Base-by-base conservation (phyloP, 2,888 invertebrate genomes). In the Scrobipalpa atriplicella region DNA sequence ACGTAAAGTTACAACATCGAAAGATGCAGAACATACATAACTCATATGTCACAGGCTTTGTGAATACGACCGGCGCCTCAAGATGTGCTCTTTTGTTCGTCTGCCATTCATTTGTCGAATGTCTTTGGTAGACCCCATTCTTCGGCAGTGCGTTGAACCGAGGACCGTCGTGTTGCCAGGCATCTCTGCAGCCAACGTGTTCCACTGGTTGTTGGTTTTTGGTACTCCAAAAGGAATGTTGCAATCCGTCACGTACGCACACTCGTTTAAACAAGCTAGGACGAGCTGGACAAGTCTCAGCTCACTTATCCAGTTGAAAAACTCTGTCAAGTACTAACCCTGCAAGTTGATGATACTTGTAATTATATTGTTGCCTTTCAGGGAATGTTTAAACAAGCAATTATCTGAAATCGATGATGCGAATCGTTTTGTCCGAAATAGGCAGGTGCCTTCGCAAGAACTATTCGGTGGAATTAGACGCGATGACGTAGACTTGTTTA, bases 81-180 rank as follows among this genome's bases (percentile, higher is more conserved):
- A 84, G 84, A 83, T 82, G 81, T 77, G 76, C 75, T 77, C 84
- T 82, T 89, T 91, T 91, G 90, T 92, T 84, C 81, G 82, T 82
- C 82, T 82, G 84, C 85, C 82, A 90, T 92, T 90, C 91, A 90
- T 91, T 90, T 89, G 86, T 83, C 85, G 88, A 86, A 86, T 88
- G 87, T 85, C 79, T 82, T 82, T 79, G 79, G 86, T 80, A 81
- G 81, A 77, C 84, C 85, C 79, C 87, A 87, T 91, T 90, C 87
- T 90, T 84, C 71, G 71, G 75, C 79, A 82, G 92, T 84, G 81
- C 90, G 82, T 84, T 87, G 91, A 90, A 89, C 88, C 79, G n/a
- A n/a, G n/a, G n/a, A n/a, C n/a, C n/a, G n/a, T n/a, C 85, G 81
- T 83, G 81, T 84, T 85, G 83, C 83, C 82, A 82, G 78, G 69